Percentiles rank a stretch among this genome's conserved stretches.
phyloP scores from a whole-genome alignment of 2,888 invertebrate species.

The Ophioninae sp. region DNA sequence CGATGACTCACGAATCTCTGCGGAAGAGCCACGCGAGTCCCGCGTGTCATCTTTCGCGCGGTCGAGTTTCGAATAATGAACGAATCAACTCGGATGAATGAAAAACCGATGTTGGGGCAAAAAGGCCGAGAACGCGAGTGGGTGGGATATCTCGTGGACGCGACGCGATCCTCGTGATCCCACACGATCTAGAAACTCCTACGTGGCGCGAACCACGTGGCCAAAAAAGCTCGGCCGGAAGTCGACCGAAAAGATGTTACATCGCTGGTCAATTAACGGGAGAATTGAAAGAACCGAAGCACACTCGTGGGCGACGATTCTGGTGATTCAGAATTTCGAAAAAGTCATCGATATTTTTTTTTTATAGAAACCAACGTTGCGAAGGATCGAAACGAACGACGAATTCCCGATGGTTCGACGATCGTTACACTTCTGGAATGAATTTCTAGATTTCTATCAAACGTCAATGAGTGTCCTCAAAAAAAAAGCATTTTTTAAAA shows the following conservation, averaged over 20 bases:
- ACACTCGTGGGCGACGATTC: slow-evolving; percentile 4
- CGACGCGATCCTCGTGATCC: slow-evolving; percentile 23
- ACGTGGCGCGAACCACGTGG: slow-evolving; percentile 51
- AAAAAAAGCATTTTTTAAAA: too few species aligned
- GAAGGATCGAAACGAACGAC: neutral
- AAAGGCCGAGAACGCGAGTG: slow-evolving; percentile 13
- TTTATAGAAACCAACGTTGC: neutral
- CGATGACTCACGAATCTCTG: neutral
- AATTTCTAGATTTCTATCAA: neutral
- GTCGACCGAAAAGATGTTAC: slow-evolving; percentile 38
- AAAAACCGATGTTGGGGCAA: slow-evolving; percentile 22
- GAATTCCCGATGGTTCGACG: too few species aligned
- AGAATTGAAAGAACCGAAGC: neutral
- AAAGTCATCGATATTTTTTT: neutral
- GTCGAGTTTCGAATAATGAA: slow-evolving; percentile 36
- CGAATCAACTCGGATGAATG: slow-evolving; percentile 48
- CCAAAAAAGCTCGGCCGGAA: slow-evolving; percentile 52
- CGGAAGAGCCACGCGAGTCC: neutral
- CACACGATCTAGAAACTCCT: slow-evolving; percentile 28
- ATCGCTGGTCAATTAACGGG: slow-evolving; percentile 6
- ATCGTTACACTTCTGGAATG: too few species aligned
- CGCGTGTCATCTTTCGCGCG: slow-evolving; percentile 10
- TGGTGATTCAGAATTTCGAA: neutral
- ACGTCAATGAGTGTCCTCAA: too few species aligned
- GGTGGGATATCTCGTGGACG: neutral